A percentile compares a stretch with the other conserved stretches of the same genome.
Evolutionary conservation across 2,797 vertebrate genomes (phyloP).

Genomic region (Falco cherrug): DNA sequence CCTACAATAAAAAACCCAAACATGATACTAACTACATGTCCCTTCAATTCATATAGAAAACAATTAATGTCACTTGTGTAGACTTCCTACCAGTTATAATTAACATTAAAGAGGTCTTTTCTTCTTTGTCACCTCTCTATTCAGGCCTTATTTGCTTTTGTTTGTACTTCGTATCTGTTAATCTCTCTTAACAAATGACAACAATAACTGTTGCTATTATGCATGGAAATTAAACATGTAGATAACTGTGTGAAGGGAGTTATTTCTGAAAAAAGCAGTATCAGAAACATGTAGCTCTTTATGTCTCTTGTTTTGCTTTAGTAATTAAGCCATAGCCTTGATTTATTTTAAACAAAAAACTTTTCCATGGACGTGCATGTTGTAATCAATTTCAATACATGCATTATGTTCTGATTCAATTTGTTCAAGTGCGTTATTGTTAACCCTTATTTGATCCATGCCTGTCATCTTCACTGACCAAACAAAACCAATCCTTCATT

Average conservation of each 20-base stretch:
- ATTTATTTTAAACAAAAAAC: constrained; percentile 76
- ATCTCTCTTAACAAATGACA: constrained; percentile 79
- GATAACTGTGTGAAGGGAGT: constrained; percentile 75
- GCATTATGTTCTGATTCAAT: constrained; percentile 78
- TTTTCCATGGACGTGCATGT: constrained; percentile 59
- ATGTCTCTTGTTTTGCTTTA: constrained; percentile 74
- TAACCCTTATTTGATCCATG: constrained; percentile 77
- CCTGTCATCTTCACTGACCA: constrained; percentile 72
- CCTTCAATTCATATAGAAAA: constrained; percentile 68
- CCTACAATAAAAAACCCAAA: constrained; percentile 60
- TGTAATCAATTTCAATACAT: constrained; percentile 80
- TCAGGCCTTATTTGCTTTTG: constrained; percentile 78
- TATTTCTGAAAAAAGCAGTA: constrained; percentile 68
- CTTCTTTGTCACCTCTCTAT: constrained; percentile 80
- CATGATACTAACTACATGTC: constrained; percentile 51
- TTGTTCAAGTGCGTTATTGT: constrained; percentile 71
- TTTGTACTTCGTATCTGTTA: constrained; percentile 82
- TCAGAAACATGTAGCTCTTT: constrained; percentile 71
- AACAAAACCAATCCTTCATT: constrained; percentile 67
- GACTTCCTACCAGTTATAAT: constrained; percentile 80
- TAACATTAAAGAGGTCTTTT: constrained; percentile 77
- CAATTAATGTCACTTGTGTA: constrained; percentile 74
- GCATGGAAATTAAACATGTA: constrained; percentile 79
- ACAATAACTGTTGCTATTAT: constrained; percentile 80
- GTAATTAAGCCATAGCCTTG: constrained; percentile 76